Evolutionary conservation across 2,797 vertebrate species (phyloP).

Genomic region (Clarias laeviceps): DNA sequence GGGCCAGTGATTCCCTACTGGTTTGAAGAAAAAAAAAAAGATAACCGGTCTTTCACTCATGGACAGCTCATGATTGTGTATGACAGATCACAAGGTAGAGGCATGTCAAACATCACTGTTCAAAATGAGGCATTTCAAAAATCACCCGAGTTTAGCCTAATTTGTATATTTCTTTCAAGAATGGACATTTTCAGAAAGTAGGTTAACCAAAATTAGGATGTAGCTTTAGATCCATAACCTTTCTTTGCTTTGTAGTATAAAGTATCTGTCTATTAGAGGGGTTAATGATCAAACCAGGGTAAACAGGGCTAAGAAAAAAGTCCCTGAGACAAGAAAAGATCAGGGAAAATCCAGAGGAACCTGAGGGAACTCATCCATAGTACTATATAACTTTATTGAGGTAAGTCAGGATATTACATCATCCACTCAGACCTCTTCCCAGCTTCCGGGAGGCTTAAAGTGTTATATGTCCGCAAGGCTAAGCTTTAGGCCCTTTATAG

Average conservation of each 20-base stretch:
- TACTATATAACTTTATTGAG: background rate
- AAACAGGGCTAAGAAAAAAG: background rate
- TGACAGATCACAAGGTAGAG: constrained; percentile 17
- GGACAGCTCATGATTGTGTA: background rate
- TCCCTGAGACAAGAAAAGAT: background rate
- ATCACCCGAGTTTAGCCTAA: background rate
- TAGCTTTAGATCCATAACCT: background rate
- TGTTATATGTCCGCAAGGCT: background rate
- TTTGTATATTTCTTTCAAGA: background rate
- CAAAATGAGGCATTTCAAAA: constrained; percentile 7
- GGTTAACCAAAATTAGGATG: background rate
- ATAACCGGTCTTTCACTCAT: background rate
- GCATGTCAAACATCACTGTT: background rate
- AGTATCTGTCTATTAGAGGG: no score
- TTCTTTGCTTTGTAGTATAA: no score
- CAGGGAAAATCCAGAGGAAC: background rate
- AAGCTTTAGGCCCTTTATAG: background rate
- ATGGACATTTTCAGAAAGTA: background rate
- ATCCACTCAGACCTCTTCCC: background rate
- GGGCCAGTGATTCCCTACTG: background rate
- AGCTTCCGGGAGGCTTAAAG: background rate
- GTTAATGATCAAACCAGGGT: background rate
- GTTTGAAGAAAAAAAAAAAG: constrained; percentile 13
- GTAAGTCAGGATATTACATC: background rate
- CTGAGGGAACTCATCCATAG: background rate